Percentiles rank a stretch among this genome's conserved stretches.
Evolutionary conservation across 2,113 vertebrate genomes (phyloP).

Genomic region (Gymnorhina tibicen): DNA sequence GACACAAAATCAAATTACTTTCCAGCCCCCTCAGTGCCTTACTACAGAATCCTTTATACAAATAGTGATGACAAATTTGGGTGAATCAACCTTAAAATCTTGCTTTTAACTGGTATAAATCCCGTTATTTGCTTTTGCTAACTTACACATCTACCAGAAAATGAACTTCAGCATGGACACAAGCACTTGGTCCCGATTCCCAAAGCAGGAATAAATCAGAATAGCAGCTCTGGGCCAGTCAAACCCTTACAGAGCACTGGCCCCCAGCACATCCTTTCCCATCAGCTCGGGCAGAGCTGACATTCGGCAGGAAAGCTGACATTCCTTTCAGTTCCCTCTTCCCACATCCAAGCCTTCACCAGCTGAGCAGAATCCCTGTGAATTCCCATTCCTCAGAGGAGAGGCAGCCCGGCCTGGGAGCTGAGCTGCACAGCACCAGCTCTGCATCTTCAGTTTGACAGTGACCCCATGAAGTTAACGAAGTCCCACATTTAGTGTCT

Average conservation of each 20-base stretch:
- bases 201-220: conserved; percentile 10
- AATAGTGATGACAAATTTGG: conserved; percentile 6
- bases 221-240: background rate
- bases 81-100: background rate
- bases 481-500: background rate
- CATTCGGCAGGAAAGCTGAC: background rate
- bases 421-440: background rate
- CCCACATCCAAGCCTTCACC: background rate
- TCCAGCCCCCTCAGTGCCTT: background rate
- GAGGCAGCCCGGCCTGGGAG: background rate
- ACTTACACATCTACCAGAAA: background rate
- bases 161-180: background rate
- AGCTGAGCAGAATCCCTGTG: background rate
- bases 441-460: background rate
- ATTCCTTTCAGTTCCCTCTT: background rate
- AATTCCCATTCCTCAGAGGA: background rate
- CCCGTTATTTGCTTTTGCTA: background rate
- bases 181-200: background rate
- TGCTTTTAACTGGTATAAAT: background rate
- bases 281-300: background rate
- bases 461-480: fast-evolving
- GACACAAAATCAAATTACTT: background rate
- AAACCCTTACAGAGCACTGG: background rate
- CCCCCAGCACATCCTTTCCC: background rate
- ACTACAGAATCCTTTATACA: background rate